phyloP scores from a whole-genome alignment of 30 jellyfish, hydroid and myxozoan genomes.

The Cassiopea andromeda region DNA sequence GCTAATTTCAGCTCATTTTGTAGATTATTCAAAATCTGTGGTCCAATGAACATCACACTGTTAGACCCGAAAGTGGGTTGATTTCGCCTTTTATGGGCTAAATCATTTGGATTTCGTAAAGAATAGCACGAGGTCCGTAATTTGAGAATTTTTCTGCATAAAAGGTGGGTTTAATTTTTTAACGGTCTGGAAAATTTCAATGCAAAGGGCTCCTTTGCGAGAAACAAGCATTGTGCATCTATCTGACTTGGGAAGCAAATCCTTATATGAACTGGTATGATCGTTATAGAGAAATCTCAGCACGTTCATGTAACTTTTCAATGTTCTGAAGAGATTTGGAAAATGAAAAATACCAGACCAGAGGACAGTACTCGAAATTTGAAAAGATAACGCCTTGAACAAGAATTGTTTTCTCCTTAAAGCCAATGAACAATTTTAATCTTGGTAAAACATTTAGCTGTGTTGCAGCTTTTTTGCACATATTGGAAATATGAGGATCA shows the following conservation, averaged over 20 bases:
- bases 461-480: slow-evolving; percentile 56
- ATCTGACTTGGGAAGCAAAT: background rate
- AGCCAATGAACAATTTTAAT: slow-evolving; percentile 29
- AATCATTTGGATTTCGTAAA: background rate
- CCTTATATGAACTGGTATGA: background rate
- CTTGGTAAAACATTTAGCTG: slow-evolving; percentile 55
- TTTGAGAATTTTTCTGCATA: background rate
- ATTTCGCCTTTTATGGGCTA: background rate
- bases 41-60: background rate
- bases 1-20: background rate
- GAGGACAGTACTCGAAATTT: slow-evolving; percentile 45
- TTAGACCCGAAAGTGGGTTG: background rate
- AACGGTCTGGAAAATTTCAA: background rate
- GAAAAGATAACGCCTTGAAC: slow-evolving; percentile 47
- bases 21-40: background rate
- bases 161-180: background rate
- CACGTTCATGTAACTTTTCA: slow-evolving; percentile 35
- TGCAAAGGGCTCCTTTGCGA: background rate
- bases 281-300: slow-evolving; percentile 23
- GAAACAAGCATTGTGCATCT: background rate
- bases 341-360: slow-evolving; percentile 56
- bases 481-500: slow-evolving; percentile 48
- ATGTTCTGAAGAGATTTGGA: slow-evolving; percentile 27
- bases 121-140: background rate
- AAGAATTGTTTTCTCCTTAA: slow-evolving; percentile 23